Evolutionary conservation across 2,113 vertebrate species (phyloP).

Genomic region (Gavialis gangeticus): DNA sequence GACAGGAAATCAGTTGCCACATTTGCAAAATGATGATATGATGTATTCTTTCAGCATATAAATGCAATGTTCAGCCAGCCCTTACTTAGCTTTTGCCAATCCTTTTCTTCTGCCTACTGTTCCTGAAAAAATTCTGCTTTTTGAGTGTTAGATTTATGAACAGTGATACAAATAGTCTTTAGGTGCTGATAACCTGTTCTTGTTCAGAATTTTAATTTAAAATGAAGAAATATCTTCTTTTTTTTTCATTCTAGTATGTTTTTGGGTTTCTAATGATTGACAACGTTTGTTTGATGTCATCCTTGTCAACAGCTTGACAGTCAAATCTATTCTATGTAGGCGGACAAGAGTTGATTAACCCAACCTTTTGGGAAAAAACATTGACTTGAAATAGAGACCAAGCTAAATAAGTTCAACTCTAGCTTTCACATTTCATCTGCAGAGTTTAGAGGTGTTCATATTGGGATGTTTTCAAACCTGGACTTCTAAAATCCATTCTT

Average conservation of each 20-base stretch:
- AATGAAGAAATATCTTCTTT: not conserved
- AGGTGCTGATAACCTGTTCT: not conserved
- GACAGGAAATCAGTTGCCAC: not conserved
- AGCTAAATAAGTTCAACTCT: not conserved
- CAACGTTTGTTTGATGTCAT: not conserved
- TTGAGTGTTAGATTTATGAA: fast-evolving
- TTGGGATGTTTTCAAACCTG: not conserved
- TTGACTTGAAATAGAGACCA: not conserved
- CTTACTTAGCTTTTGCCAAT: not conserved
- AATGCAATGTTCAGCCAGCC: fast-evolving
- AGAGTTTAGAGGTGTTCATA: not conserved
- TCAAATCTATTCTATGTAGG: not conserved
- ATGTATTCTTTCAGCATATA: not conserved
- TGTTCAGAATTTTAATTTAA: not conserved
- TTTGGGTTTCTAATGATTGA: not conserved
- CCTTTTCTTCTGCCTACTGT: not conserved
- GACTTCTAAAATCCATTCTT: not conserved
- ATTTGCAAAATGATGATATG: not conserved
- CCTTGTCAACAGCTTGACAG: not conserved
- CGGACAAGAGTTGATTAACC: not conserved
- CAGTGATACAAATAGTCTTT: not conserved
- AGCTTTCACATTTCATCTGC: not conserved
- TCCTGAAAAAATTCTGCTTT: not conserved
- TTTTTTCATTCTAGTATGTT: not conserved
- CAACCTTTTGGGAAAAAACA: not conserved